Evolutionary conservation across 2,888 invertebrate species (phyloP).

Genomic region (Hirtodrosophila trivittata): DNA sequence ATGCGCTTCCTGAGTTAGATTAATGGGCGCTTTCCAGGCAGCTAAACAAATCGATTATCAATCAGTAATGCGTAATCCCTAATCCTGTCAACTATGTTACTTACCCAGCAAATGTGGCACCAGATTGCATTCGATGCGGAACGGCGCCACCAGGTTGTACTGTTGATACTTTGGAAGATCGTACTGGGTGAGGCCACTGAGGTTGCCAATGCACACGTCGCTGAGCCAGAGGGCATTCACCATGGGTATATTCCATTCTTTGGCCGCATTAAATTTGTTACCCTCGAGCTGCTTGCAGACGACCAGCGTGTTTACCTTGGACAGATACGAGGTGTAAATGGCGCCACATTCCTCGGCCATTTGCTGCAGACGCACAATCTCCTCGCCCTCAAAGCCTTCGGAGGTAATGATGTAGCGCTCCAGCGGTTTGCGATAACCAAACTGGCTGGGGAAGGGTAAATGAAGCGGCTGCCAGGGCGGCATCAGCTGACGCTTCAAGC

Average conservation of each 20-base stretch:
- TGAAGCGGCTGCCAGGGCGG: slow-evolving; percentile 98
- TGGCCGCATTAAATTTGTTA: slow-evolving; percentile 93
- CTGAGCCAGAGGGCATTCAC: slow-evolving; percentile 97
- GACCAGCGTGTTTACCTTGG: slow-evolving; percentile 91
- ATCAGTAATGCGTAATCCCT: background rate
- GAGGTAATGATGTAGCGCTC: slow-evolving; percentile 91
- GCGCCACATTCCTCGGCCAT: slow-evolving; percentile 95
- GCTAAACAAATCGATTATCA: slow-evolving; percentile 85
- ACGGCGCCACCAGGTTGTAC: slow-evolving; percentile 91
- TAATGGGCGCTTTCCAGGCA: slow-evolving; percentile 97
- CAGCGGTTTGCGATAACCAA: slow-evolving; percentile 89
- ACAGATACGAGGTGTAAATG: slow-evolving; percentile 90
- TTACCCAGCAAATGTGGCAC: slow-evolving; percentile 96
- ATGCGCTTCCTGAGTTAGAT: slow-evolving; percentile 93
- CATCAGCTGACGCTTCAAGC: slow-evolving; percentile 92
- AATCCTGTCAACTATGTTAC: slow-evolving; percentile 71
- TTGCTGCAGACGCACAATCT: slow-evolving; percentile 90
- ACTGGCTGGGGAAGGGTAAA: slow-evolving; percentile 90
- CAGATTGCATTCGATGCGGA: slow-evolving; percentile 93
- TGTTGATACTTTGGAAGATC: slow-evolving; percentile 95
- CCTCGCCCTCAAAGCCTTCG: slow-evolving; percentile 95
- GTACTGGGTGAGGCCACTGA: slow-evolving; percentile 91
- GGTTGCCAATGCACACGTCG: slow-evolving; percentile 95
- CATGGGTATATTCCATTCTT: slow-evolving; percentile 95
- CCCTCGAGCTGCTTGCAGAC: slow-evolving; percentile 93